Conservation (phyloP, 2,113 vertebrate genomes). For the Rhineura floridana region DNA sequence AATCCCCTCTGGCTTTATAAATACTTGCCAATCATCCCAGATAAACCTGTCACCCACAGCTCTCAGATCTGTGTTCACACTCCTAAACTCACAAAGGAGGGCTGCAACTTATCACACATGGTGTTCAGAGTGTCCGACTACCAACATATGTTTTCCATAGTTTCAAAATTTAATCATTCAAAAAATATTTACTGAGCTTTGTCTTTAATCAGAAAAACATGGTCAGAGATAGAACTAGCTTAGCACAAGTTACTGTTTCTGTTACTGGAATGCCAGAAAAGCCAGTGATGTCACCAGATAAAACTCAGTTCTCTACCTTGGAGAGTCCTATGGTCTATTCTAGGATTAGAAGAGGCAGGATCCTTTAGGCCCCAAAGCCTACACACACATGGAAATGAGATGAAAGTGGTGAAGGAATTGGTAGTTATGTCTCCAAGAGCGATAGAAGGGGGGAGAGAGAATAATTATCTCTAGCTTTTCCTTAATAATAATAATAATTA, state of each 20-base stretch:
- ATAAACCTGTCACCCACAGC: conserved; percentile 69
- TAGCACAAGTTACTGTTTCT: conserved; percentile 65
- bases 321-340: background rate
- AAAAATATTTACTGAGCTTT: conserved; percentile 75
- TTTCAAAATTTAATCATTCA: conserved; percentile 71
- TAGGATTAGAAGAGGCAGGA: background rate
- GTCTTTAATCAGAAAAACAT: conserved; percentile 74
- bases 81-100: conserved; percentile 44
- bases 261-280: conserved; percentile 59
- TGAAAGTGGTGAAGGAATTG: background rate
- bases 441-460: background rate
- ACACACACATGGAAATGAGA: background rate
- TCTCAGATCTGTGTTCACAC: conserved; percentile 53
- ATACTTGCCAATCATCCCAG: conserved; percentile 67
- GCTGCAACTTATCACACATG: conserved; percentile 48
- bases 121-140: conserved; percentile 57
- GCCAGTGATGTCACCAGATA: conserved; percentile 64
- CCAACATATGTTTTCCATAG: conserved; percentile 71
- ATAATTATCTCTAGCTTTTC: background rate
- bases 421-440: too few relatives aligned
- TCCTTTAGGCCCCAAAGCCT: background rate
- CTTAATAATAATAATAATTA: too few relatives aligned
- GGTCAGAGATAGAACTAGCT: conserved; percentile 58
- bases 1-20: conserved; percentile 69
- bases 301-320: conserved; percentile 25